Evolutionary conservation across 2,888 invertebrate species (phyloP).

Genomic region (Trissonchulus sp.): DNA sequence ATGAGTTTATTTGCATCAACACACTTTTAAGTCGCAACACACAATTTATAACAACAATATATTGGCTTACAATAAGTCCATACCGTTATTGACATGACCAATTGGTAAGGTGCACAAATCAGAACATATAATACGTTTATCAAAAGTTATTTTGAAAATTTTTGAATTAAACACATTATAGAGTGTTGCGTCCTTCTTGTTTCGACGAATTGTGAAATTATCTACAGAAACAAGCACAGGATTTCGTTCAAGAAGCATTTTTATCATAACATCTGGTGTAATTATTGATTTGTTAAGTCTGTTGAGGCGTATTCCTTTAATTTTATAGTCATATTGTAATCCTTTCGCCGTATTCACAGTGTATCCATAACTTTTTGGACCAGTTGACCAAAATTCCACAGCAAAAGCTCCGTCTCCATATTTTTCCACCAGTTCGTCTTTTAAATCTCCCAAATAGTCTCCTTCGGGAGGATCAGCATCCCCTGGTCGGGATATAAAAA

Average conservation of each 20-base stretch:
- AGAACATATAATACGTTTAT: background rate
- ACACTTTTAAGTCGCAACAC: too few species aligned
- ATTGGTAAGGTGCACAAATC: background rate
- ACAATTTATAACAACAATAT: too few species aligned
- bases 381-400: background rate
- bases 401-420: background rate
- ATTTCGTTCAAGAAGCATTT: background rate
- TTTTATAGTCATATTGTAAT: background rate
- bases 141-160: slow-evolving; percentile 1
- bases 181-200: background rate
- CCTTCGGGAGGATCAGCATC: background rate
- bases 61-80: too few species aligned
- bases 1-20: too few species aligned
- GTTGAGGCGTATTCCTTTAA: background rate
- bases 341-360: background rate
- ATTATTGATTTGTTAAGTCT: background rate
- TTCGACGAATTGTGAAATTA: background rate
- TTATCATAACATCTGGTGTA: background rate
- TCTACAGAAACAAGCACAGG: background rate
- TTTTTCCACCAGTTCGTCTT: background rate
- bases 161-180: background rate
- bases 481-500: background rate
- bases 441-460: slow-evolving; percentile 8
- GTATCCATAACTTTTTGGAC: slow-evolving; percentile 15
- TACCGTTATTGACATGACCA: slow-evolving; percentile 1